phyloP scores from a whole-genome alignment of 2,888 invertebrate species.

The Tethea ocularis region DNA sequence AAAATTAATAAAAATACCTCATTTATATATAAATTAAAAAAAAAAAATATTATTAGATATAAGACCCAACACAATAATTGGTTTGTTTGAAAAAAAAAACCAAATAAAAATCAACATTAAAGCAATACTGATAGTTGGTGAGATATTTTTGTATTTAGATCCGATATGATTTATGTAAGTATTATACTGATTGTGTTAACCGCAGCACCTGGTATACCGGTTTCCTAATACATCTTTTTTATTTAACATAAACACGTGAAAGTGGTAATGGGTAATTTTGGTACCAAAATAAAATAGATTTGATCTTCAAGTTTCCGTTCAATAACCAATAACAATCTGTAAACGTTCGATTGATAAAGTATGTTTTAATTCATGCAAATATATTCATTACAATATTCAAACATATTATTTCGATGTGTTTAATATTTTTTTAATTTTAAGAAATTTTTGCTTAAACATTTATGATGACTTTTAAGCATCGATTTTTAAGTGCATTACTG shows the following conservation, averaged over 20 bases:
- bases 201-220: slow-evolving; percentile 24
- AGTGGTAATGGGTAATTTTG: slow-evolving; percentile 9
- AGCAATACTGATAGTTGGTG: slow-evolving; percentile 13
- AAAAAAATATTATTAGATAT: too few species aligned
- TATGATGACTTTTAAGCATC: slow-evolving; percentile 8
- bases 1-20: background rate
- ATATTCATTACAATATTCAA: background rate
- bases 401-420: background rate
- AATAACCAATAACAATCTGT: background rate
- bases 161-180: slow-evolving; percentile 31
- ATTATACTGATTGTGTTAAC: slow-evolving; percentile 20
- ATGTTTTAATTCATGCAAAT: background rate
- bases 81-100: background rate
- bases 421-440: background rate
- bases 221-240: slow-evolving; percentile 13
- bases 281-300: background rate
- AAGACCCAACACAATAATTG: too few species aligned
- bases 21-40: background rate
- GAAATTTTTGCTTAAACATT: background rate
- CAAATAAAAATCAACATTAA: background rate
- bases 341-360: background rate
- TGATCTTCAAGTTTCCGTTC: background rate
- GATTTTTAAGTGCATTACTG: slow-evolving; percentile 1
- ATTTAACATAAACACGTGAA: slow-evolving; percentile 21
- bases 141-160: slow-evolving; percentile 25